Conservation (phyloP, 2,113 vertebrate species). For the Trichechus manatus region DNA sequence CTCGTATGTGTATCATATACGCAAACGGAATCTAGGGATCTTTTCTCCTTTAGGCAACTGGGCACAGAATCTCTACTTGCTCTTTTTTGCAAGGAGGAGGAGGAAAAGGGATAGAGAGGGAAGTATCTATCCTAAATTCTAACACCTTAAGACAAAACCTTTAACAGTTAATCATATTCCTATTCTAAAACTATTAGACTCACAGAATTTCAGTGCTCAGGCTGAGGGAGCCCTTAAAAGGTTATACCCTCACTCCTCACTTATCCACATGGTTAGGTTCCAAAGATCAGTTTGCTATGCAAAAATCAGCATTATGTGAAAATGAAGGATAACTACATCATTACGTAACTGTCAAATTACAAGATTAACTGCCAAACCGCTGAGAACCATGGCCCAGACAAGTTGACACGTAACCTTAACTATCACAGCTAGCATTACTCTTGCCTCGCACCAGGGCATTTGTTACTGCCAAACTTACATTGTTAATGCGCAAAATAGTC, state of each 20-base stretch:
- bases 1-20: neutral
- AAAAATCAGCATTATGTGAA: too few relatives aligned
- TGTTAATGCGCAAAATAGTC: too few relatives aligned
- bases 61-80: neutral
- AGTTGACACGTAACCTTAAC: too few relatives aligned
- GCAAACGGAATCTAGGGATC: constrained; percentile 9
- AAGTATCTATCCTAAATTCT: neutral
- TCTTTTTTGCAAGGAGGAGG: neutral
- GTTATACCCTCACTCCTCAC: neutral
- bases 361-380: too few relatives aligned
- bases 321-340: too few relatives aligned
- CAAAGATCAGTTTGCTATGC: too few relatives aligned
- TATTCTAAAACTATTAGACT: constrained; percentile 56
- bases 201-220: constrained; percentile 31
- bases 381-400: too few relatives aligned
- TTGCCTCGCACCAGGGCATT: too few relatives aligned
- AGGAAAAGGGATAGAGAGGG: neutral
- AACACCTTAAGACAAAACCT: neutral
- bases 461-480: too few relatives aligned
- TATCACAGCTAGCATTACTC: too few relatives aligned
- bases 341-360: too few relatives aligned
- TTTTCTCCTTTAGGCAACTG: neutral
- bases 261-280: neutral
- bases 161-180: constrained; percentile 51
- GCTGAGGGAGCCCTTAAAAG: neutral